Conservation (phyloP, 2,113 vertebrate genomes). For the Rhinichthys klamathensis region DNA sequence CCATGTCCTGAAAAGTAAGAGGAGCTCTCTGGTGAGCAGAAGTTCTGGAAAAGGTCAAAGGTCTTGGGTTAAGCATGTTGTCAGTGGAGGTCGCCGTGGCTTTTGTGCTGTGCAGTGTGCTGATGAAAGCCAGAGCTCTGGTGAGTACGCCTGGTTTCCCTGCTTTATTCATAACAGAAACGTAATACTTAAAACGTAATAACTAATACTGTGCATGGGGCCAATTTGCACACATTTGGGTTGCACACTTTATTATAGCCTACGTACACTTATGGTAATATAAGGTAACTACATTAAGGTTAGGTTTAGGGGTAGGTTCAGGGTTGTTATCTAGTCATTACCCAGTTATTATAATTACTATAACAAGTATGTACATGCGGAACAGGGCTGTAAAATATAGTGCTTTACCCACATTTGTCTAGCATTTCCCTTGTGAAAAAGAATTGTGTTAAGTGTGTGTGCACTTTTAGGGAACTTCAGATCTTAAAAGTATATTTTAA, state of each 20-base stretch:
- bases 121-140: constrained; percentile 64
- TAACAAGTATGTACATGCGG: no score
- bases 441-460: neutral
- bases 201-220: no score
- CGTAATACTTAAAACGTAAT: neutral
- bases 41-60: constrained; percentile 25
- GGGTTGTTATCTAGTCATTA: no score
- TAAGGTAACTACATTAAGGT: no score
- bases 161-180: neutral
- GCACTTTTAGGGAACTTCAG: neutral
- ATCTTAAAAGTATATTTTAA: neutral
- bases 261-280: no score
- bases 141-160: constrained; percentile 65
- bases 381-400: no score
- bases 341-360: no score
- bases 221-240: neutral
- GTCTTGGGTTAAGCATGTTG: constrained; percentile 56
- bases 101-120: constrained; percentile 63
- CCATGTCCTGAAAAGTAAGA: constrained; percentile 29
- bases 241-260: no score
- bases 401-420: neutral
- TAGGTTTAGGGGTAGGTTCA: no score
- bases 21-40: constrained; percentile 19
- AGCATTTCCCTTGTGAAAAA: neutral
- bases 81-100: constrained; percentile 40